Evolutionary conservation across 1,140 invertebrate genomes (phyloP).

Genomic region (Drosophila nasuta): DNA sequence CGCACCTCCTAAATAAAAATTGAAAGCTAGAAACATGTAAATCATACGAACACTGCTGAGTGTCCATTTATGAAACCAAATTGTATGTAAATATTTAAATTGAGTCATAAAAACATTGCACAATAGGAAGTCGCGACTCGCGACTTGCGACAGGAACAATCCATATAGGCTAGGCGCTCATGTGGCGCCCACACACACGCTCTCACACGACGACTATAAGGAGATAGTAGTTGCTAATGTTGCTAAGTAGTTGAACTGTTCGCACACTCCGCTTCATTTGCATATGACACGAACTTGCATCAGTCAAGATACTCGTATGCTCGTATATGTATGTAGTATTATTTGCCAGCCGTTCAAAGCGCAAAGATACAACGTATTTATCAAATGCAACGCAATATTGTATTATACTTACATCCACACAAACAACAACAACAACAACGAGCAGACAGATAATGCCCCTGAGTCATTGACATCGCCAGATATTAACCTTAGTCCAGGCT

Average conservation of each 20-base stretch:
- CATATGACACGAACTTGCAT: conserved; percentile 66
- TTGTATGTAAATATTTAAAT: conserved; percentile 67
- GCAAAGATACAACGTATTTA: conserved; percentile 50
- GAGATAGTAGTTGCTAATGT: neutral
- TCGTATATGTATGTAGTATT: conserved; percentile 19
- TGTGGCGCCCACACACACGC: conserved; percentile 50
- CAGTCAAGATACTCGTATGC: conserved; percentile 24
- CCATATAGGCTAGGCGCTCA: conserved; percentile 62
- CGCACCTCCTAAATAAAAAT: conserved; percentile 41
- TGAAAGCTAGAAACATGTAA: conserved; percentile 62
- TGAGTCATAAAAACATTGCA: conserved; percentile 73
- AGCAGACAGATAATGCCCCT: conserved; percentile 52
- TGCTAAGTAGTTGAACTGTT: conserved; percentile 4
- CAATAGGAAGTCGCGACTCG: conserved; percentile 43
- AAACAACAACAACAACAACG: conserved; percentile 48
- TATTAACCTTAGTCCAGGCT: conserved; percentile 63
- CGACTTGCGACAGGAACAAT: conserved; percentile 46
- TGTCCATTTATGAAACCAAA: conserved; percentile 44
- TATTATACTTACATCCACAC: conserved; percentile 12
- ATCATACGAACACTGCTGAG: conserved; percentile 42
- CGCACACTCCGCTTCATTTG: conserved; percentile 51
- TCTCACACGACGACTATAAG: neutral
- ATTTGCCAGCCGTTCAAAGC: conserved; percentile 1
- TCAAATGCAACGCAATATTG: conserved; percentile 47
- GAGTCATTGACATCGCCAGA: conserved; percentile 70